These are phyloP conservation scores for Hylaeus volcanicus DNA, from an alignment of 1,140 invertebrate genomes.

Conservation along the genomic window DNA sequence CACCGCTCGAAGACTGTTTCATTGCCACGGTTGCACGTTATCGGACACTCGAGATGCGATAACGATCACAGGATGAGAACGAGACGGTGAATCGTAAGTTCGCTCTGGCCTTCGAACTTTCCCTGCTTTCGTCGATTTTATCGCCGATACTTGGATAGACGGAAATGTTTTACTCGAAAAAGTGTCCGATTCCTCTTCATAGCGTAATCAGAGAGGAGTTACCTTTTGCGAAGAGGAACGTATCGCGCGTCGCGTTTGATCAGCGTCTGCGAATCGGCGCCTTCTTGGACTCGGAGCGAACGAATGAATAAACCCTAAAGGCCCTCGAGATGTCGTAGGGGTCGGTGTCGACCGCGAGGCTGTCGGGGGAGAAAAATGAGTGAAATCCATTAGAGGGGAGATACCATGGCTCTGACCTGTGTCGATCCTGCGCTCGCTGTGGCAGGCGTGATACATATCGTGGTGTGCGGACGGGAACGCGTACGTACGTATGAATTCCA, in stretches of 20 bases:
- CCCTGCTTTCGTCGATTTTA: background rate
- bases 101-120: background rate
- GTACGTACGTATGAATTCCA: constrained; percentile 28
- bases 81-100: background rate
- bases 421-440: constrained; percentile 50
- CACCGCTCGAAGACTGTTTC: background rate
- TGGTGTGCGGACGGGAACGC: background rate
- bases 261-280: background rate
- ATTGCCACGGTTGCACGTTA: constrained; percentile 16
- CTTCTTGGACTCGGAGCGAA: background rate
- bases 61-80: background rate
- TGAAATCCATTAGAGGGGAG: constrained; percentile 80
- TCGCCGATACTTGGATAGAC: too few relatives aligned
- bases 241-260: background rate
- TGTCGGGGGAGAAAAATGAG: constrained; percentile 79
- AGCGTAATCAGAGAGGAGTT: background rate
- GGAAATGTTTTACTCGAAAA: too few relatives aligned
- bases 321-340: constrained; percentile 62
- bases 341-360: constrained; percentile 63
- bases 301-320: constrained; percentile 57
- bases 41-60: background rate
- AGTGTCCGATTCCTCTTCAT: background rate
- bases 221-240: background rate
- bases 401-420: constrained; percentile 62
- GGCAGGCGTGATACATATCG: background rate